A percentile compares a stretch with the other conserved stretches of the same genome.
These are phyloP conservation scores for Teleopsis dalmanni DNA, from an alignment of 1,140 invertebrate species.

Conservation along the genomic window DNA sequence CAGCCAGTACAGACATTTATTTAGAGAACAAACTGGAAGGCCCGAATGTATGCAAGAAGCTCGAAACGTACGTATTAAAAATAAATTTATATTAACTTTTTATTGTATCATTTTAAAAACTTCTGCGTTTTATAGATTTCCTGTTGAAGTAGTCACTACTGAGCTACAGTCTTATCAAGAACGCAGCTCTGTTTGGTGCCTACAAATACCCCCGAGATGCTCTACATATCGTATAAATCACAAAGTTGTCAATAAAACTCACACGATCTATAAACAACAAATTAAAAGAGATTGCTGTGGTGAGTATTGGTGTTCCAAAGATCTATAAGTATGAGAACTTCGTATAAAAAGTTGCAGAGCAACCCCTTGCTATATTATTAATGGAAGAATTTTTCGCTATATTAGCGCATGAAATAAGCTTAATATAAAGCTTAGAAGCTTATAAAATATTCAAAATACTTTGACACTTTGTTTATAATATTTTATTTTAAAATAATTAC, in stretches of 20 bases:
- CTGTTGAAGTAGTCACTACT: conserved; percentile 49
- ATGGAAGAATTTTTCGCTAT: too few species aligned
- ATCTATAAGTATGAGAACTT: too few species aligned
- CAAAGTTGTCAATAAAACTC: conserved; percentile 60
- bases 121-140: conserved; percentile 21
- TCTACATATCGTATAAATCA: conserved; percentile 76
- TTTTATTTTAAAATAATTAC: too few species aligned
- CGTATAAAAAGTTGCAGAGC: too few species aligned
- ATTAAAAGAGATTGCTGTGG: conserved; percentile 76
- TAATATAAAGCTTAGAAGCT: too few species aligned
- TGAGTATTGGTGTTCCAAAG: too few species aligned
- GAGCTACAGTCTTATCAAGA: conserved; percentile 74
- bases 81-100: background rate
- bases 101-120: background rate
- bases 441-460: too few species aligned
- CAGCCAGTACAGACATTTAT: background rate
- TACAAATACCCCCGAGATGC: conserved; percentile 75
- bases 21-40: conserved; percentile 16
- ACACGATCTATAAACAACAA: conserved; percentile 62
- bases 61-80: conserved; percentile 24
- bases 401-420: too few species aligned
- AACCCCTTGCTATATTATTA: too few species aligned
- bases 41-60: conserved; percentile 34
- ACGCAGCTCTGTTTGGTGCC: conserved; percentile 71
- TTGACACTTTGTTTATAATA: too few species aligned